Percentiles rank a stretch among this genome's conserved stretches.
Conservation (phyloP, 1,140 invertebrate species). For the Archivesica marissinica region DNA sequence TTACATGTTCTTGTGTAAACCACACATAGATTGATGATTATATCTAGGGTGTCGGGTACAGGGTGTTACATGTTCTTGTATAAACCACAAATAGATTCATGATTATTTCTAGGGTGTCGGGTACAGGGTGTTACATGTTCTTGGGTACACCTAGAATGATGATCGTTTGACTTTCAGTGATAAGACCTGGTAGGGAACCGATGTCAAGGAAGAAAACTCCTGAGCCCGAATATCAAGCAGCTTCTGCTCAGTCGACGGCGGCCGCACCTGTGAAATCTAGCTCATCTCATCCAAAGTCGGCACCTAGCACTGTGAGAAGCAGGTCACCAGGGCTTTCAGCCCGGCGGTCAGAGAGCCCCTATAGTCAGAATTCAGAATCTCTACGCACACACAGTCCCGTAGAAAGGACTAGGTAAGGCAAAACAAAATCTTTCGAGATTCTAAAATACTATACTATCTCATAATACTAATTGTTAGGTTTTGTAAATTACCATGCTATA, state of each 20-base stretch:
- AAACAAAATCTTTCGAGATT: too few relatives aligned
- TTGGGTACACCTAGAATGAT: too few relatives aligned
- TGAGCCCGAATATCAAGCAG: slow-evolving; percentile 13
- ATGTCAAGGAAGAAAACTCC: slow-evolving; percentile 53
- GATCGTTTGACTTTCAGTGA: slow-evolving; percentile 51
- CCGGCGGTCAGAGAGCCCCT: neutral
- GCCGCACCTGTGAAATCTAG: neutral
- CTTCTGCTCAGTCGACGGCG: neutral
- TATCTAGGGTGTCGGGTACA: too few relatives aligned
- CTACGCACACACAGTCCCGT: slow-evolving; percentile 42
- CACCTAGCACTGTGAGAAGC: neutral
- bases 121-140: too few relatives aligned
- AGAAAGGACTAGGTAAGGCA: slow-evolving; percentile 42
- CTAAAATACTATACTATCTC: too few relatives aligned
- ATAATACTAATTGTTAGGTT: too few relatives aligned
- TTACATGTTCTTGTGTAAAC: too few relatives aligned
- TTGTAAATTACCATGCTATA: too few relatives aligned
- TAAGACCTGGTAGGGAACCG: slow-evolving; percentile 55
- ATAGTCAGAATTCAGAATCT: slow-evolving; percentile 37
- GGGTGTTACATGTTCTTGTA: too few relatives aligned
- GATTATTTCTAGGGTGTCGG: too few relatives aligned
- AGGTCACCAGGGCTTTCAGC: neutral
- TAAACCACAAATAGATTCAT: too few relatives aligned
- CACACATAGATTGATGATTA: too few relatives aligned
- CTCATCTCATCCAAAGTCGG: neutral